Conservation (phyloP, 2,113 vertebrate species). For the Pipa parva region DNA sequence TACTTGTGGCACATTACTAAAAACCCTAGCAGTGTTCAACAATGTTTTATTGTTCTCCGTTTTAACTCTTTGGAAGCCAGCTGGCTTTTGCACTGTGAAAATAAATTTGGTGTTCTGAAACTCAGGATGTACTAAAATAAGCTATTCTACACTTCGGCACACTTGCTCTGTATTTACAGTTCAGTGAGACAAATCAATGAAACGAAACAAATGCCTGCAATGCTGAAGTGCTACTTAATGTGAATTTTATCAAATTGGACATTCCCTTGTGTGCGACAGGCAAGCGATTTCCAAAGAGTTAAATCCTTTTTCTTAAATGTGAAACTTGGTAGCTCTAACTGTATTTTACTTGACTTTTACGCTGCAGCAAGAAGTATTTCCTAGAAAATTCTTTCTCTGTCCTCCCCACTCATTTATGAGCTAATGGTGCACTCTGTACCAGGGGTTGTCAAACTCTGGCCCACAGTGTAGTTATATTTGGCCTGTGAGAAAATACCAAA, state of each 20-base stretch:
- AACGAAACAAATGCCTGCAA: conserved; percentile 48
- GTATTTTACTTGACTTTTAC: conserved; percentile 74
- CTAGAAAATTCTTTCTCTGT: too few species aligned
- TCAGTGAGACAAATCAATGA: not conserved
- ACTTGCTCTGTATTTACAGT: conserved; percentile 54
- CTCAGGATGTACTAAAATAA: conserved; percentile 77
- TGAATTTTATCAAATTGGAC: conserved; percentile 71
- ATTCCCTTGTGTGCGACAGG: conserved; percentile 73
- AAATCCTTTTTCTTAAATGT: conserved; percentile 74
- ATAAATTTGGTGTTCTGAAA: conserved; percentile 68
- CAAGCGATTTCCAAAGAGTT: conserved; percentile 82
- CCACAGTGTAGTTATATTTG: too few species aligned
- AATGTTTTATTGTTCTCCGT: conserved; percentile 62
- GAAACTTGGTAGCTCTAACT: conserved; percentile 83
- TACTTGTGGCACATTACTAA: too few species aligned
- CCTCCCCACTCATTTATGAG: too few species aligned
- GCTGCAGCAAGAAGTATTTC: conserved; percentile 45
- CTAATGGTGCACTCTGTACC: conserved; percentile 77
- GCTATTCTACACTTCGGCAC: conserved; percentile 64
- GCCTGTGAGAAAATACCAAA: too few species aligned
- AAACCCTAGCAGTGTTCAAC: too few species aligned
- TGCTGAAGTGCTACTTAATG: conserved; percentile 53
- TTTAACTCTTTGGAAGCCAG: conserved; percentile 78
- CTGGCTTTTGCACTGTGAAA: conserved; percentile 58
- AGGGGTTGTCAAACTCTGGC: too few species aligned